Conservation (phyloP, 2,888 invertebrate species). For the Epiblema foenella region DNA sequence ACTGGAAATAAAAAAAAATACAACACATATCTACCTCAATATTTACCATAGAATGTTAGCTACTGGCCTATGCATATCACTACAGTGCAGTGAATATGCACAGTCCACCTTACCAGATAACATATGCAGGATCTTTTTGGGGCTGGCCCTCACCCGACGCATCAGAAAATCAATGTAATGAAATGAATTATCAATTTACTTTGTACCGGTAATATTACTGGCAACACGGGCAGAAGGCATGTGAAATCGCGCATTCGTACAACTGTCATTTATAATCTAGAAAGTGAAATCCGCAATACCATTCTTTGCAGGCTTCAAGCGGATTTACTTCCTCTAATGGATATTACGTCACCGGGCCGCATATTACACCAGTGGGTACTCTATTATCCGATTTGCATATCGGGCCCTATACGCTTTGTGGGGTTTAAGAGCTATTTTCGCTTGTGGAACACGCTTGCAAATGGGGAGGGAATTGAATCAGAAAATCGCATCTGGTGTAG, state of each 20-base stretch:
- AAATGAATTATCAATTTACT: too few relatives aligned
- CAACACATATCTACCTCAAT: too few relatives aligned
- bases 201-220: too few relatives aligned
- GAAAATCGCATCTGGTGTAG: neutral
- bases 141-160: too few relatives aligned
- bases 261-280: neutral
- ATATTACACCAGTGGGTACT: neutral
- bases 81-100: too few relatives aligned
- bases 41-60: too few relatives aligned
- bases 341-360: constrained; percentile 1
- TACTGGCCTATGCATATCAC: too few relatives aligned
- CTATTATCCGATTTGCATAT: constrained; percentile 35
- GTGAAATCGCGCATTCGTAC: neutral
- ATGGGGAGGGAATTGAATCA: constrained; percentile 9
- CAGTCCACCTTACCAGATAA: too few relatives aligned
- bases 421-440: constrained; percentile 14
- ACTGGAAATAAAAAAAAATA: too few relatives aligned
- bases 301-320: neutral
- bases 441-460: neutral
- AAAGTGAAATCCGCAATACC: neutral
- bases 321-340: constrained; percentile 23
- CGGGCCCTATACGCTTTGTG: constrained; percentile 22
- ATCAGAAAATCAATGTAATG: too few relatives aligned
- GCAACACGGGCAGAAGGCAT: neutral
- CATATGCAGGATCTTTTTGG: too few relatives aligned